Evolutionary conservation across 1,140 invertebrate species (phyloP), one percentile per base, ranked within the genome.

Genomic region (Periplaneta americana): DNA sequence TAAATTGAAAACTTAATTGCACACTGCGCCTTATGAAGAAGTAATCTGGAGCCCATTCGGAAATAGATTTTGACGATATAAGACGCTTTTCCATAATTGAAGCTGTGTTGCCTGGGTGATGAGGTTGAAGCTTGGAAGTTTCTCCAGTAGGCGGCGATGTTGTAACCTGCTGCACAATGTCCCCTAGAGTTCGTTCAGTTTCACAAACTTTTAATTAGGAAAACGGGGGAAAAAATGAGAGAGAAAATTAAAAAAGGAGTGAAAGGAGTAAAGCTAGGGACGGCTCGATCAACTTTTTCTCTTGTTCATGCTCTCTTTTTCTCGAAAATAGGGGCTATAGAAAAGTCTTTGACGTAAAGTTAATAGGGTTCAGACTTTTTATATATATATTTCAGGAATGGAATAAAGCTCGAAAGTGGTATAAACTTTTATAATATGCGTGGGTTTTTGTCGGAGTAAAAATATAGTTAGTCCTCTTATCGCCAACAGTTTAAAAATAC

Each of bases 181-280:
- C 76, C 34, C 34, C 76, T 78, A n/a, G 48, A 66, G 48, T 78
- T 78, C 34, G 76, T 78, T 36, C 76, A 78, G 76, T 78, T 78
- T 78, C 76, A 78, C 76, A 78, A 78, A 78, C 76, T 78, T 78
- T 78, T 78, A 78, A 78, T 78, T 78, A 78, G 76, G 35, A 78
- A 78, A 78, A 78, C 28, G 34, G n/a, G 35, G 76, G 37, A 78
- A 77, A 75, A 78, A 36, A 36, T 78, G 18, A 31, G 28, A 39
- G 35, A 31, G 35, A 9, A 36, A 36, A 36, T 39, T 36, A 39
- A 78, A 36, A 77, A 77, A 66, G 11, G 39, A 48, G 39, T 66
- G 22, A 66, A 66, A 66, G 48, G 48, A 28, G 48, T 28, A n/a
- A 66, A 66, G 48, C 48, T 66, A 66, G 48, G 48, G 48, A 66